Percentiles rank a stretch among this genome's conserved stretches.
phyloP scores from a whole-genome alignment of 2,888 invertebrate species.

The Orthosia cruda region DNA sequence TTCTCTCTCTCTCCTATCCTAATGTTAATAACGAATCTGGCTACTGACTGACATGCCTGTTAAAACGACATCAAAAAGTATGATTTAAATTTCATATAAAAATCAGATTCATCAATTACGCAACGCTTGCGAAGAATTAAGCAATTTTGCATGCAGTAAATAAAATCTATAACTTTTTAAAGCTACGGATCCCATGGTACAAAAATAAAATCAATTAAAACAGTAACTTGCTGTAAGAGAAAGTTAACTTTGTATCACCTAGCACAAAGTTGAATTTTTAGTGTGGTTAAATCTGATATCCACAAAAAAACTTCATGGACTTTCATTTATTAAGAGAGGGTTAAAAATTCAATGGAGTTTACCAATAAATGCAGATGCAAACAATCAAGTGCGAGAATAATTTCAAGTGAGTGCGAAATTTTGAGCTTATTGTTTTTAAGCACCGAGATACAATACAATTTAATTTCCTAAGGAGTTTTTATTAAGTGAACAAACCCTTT shows the following conservation, averaged over 20 bases:
- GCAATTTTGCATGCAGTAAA: conserved; percentile 49
- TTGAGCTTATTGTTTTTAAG: conserved; percentile 50
- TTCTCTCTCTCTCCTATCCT: too few species aligned
- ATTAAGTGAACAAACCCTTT: conserved; percentile 31
- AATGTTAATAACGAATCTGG: not conserved
- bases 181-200: conserved; percentile 59
- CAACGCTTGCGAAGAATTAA: conserved; percentile 36
- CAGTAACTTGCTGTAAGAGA: not conserved
- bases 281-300: not conserved
- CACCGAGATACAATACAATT: conserved; percentile 47
- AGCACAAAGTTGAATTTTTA: not conserved
- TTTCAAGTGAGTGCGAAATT: conserved; percentile 64
- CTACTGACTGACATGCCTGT: too few species aligned
- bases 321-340: not conserved
- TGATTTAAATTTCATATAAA: conserved; percentile 19
- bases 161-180: conserved; percentile 46
- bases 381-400: conserved; percentile 60
- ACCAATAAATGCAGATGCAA: conserved; percentile 14
- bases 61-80: conserved; percentile 10
- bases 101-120: conserved; percentile 26
- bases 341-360: conserved; percentile 23
- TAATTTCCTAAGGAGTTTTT: conserved; percentile 62
- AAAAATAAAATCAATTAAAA: conserved; percentile 53
- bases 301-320: conserved; percentile 1
- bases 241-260: not conserved